A percentile compares a stretch with the other conserved stretches of the same genome.
Evolutionary conservation across 2,113 vertebrate genomes (phyloP).

Genomic region (Nothobranchius furzeri): DNA sequence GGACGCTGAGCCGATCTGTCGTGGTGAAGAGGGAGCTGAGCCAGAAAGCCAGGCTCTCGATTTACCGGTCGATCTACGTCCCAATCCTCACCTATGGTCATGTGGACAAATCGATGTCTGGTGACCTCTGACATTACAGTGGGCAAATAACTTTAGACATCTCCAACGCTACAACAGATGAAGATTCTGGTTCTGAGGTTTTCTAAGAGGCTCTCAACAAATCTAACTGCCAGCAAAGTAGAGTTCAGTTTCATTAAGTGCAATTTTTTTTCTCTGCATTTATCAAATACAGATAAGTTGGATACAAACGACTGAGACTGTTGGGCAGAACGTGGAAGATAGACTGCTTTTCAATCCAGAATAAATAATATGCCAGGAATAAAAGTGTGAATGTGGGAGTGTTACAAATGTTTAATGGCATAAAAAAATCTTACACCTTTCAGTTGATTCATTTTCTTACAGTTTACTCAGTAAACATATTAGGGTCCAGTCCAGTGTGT

Average conservation of each 20-base stretch:
- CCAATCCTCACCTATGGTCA: too few relatives aligned
- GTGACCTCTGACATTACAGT: too few relatives aligned
- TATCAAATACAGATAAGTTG: conserved; percentile 18
- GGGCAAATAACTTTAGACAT: too few relatives aligned
- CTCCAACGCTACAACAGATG: too few relatives aligned
- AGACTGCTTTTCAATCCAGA: conserved; percentile 25
- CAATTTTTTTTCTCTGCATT: conserved; percentile 36
- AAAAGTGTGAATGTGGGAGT: conserved; percentile 56
- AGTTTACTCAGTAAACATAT: background rate
- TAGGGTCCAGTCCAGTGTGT: background rate
- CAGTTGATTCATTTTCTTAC: conserved; percentile 18
- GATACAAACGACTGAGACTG: conserved; percentile 12
- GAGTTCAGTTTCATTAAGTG: conserved; percentile 21
- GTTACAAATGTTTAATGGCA: conserved; percentile 37
- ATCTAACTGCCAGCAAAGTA: too few relatives aligned
- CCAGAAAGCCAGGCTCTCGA: too few relatives aligned
- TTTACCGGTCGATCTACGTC: too few relatives aligned
- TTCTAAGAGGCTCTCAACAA: too few relatives aligned
- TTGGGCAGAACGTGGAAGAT: conserved; percentile 20
- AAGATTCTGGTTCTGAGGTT: too few relatives aligned
- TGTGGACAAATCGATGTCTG: too few relatives aligned
- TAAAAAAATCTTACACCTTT: background rate
- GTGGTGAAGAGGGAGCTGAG: too few relatives aligned
- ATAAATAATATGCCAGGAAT: conserved; percentile 19
- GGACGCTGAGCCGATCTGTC: too few relatives aligned